Base-by-base conservation (phyloP, 2,888 invertebrate species). In the Oscheius sp. region DNA sequence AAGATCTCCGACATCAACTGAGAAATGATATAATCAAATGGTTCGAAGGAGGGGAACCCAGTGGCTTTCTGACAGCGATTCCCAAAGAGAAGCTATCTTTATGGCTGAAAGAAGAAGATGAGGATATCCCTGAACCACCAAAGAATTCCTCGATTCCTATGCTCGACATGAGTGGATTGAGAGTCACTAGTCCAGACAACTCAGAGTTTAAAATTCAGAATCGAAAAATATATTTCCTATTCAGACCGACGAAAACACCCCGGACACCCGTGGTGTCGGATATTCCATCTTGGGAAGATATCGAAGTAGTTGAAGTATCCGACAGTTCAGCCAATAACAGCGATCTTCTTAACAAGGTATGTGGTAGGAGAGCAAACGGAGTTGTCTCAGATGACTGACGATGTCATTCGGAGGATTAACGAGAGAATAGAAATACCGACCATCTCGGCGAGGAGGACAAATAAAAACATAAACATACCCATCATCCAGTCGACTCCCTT, bases 101-200 rank as follows among this genome's bases (percentile, higher is more conserved):
- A 4, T 26, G 12, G 24, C 30, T 50, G 9, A 30, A 24, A 26
- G 9, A 50, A 26, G 12, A 24, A 8, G 50, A 50, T 17, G 26
- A 50, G 26, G 26, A 50, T 9, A 17, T 24, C 50, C 41, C 41
- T 3, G 41, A 41, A 12, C 41, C 41, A 14, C 41, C 8, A 8
- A 36, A 38, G 26, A 33, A n/a, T 2, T 8, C 38, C 9, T n/a
- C 12, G 2, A 59, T 59, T 17, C 59, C 59, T 6, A 44, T 30
- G 17, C 26, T 59, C n/a, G 59, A 59, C 44, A 59, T 59, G 45
- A 59, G 41, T 26, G n/a, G 59, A 8, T 20, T 59, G 12, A 24
- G 28, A 20, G 17, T 28, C 8, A 30, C 26, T 2, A 44, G 24
- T n/a, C 44, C 59, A 9, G 17, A 24, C 14, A 26, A 38, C 8